A percentile compares a stretch with the other conserved stretches of the same genome.
These are phyloP conservation scores for Trichogramma dendrolimi DNA, from an alignment of 2,888 invertebrate genomes.

Conservation along the genomic window DNA sequence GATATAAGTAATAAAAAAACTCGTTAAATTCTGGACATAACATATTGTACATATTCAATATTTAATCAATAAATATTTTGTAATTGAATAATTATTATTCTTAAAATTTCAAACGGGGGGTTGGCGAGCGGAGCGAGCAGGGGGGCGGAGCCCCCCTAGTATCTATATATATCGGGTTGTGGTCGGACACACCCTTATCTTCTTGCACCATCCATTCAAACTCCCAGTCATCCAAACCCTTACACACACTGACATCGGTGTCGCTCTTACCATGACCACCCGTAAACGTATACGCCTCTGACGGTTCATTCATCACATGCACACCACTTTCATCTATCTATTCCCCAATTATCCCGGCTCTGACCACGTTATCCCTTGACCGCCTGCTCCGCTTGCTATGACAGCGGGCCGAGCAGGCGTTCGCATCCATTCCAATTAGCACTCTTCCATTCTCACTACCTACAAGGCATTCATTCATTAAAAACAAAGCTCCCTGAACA, in stretches of 20 bases:
- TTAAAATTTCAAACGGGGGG: too few relatives aligned
- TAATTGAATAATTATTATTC: too few relatives aligned
- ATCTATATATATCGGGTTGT: too few relatives aligned
- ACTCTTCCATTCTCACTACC: constrained; percentile 4
- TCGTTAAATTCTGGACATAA: too few relatives aligned
- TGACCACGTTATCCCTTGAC: too few relatives aligned
- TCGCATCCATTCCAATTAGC: constrained; percentile 30
- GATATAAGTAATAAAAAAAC: too few relatives aligned
- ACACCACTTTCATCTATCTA: too few relatives aligned
- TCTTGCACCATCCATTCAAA: background rate
- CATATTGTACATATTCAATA: too few relatives aligned
- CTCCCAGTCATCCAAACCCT: background rate
- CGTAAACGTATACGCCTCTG: constrained; percentile 20
- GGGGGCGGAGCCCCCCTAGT: too few relatives aligned
- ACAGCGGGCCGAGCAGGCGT: constrained; percentile 28
- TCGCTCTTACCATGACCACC: constrained; percentile 8
- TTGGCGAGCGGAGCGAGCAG: too few relatives aligned
- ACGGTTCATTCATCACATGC: constrained; percentile 20
- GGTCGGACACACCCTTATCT: background rate
- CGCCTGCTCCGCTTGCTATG: constrained; percentile 16
- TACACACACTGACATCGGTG: constrained; percentile 1
- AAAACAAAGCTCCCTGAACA: constrained; percentile 6
- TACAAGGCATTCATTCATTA: constrained; percentile 7
- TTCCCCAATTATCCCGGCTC: too few relatives aligned
- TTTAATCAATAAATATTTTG: too few relatives aligned